Conservation (phyloP, 2,797 vertebrate genomes). For the Tinamus major region DNA sequence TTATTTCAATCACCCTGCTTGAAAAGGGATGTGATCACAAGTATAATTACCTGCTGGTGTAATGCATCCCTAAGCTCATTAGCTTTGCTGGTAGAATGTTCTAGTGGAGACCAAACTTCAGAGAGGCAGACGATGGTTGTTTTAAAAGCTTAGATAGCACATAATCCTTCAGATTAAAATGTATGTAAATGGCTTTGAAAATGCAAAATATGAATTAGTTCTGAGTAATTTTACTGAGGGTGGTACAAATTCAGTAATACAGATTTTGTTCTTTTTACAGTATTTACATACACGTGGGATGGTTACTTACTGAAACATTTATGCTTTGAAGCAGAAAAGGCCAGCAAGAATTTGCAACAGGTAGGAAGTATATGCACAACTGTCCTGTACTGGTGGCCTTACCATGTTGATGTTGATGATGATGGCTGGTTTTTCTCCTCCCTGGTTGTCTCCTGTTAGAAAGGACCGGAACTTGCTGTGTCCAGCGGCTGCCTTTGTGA, state of each 20-base stretch:
- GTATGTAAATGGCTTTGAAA: background rate
- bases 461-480: fast-evolving
- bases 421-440: fast-evolving
- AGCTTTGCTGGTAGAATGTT: background rate
- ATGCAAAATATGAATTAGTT: background rate
- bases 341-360: fast-evolving
- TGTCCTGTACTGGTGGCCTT: background rate
- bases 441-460: background rate
- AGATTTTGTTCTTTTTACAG: background rate
- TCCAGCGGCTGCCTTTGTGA: fast-evolving
- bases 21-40: background rate
- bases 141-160: background rate
- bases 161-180: background rate
- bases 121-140: background rate
- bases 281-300: fast-evolving
- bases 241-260: background rate
- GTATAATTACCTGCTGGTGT: background rate
- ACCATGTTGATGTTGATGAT: background rate
- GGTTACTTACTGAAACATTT: background rate
- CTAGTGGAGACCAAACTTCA: background rate
- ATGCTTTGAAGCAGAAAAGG: background rate
- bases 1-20: background rate
- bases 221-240: background rate
- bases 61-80: background rate
- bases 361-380: background rate